Base-by-base conservation (phyloP, 2,888 invertebrate genomes). In the Eupithecia vulgata region DNA sequence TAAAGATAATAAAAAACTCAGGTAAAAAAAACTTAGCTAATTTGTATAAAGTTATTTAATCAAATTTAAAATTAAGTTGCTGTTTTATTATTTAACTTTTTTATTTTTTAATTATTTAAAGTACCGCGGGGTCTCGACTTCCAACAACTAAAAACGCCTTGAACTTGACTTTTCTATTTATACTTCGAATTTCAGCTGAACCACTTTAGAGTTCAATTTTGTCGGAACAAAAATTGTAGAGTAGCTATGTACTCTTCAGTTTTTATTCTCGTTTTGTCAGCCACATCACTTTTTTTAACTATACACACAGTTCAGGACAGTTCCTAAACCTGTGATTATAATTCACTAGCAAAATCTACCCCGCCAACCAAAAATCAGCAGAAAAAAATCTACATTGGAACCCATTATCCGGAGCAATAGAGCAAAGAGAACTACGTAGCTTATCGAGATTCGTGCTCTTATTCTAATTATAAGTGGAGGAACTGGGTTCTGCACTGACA, bases 151-250 rank as follows among this genome's bases (percentile, higher is more conserved):
- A 85, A 86, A 85, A 78, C 80, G 70, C 82, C 83, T 83, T 92
- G 90, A 91, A 90, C 91, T 91, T 91, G 85, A 82, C 83, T 85
- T 86, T 87, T 78, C 79, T 85, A 83, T 88, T 86, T 90, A 90
- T 90, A 88, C 72, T 40, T 77, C 80, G 72, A 78, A 76, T 73
- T 78, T 79, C 76, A 76, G 70, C 75, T 82, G 87, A 80, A 81
- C 82, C 80, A 21, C n/a, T 13, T n/a, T 12, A 21, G 17, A 30
- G 25, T 13, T 2, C 5, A 35, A 15, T 30, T 40, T 81, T 42
- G 10, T 15, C 25, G 72, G 83, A 82, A 84, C 79, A 86, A 42
- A 76, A 80, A 79, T 70, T 45, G 52, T 70, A 40, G 74, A 72
- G 40, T 48, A n/a, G 37, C 35, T 34, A 13, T n/a, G n/a, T 8